phyloP scores from a whole-genome alignment of 2,113 vertebrate genomes.

The Sminthopsis crassicaudata region DNA sequence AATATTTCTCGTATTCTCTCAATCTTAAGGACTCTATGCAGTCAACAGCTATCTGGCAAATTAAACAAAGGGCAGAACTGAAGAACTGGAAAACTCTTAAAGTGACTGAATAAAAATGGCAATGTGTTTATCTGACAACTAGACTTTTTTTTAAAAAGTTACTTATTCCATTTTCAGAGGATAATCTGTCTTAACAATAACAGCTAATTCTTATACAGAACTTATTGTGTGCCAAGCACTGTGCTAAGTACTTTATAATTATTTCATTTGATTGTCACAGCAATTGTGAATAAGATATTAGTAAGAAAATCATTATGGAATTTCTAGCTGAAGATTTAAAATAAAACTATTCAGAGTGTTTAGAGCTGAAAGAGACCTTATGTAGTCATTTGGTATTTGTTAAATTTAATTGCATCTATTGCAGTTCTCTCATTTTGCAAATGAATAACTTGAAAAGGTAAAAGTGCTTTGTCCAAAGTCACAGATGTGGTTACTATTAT shows the following conservation, averaged over 20 bases:
- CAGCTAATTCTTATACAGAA: background rate
- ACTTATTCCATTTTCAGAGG: constrained; percentile 30
- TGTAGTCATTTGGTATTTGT: background rate
- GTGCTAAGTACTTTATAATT: background rate
- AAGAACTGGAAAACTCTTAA: background rate
- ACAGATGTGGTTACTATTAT: background rate
- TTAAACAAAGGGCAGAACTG: background rate
- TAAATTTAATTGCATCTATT: background rate
- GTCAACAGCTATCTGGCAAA: background rate
- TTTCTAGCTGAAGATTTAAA: constrained; percentile 31
- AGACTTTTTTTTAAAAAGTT: background rate
- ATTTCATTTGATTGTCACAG: background rate
- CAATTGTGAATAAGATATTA: background rate
- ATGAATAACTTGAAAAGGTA: background rate
- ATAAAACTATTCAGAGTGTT: background rate
- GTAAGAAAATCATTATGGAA: background rate
- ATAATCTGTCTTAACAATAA: background rate
- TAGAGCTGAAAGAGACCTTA: background rate
- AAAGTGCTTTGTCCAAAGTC: background rate
- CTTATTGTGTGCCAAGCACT: background rate
- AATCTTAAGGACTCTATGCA: background rate
- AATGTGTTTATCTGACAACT: background rate
- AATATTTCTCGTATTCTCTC: background rate
- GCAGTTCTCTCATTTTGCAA: background rate
- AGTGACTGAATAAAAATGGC: constrained; percentile 9